Conservation (phyloP, 2,888 invertebrate genomes). For the Rhorus exstirpatorius region DNA sequence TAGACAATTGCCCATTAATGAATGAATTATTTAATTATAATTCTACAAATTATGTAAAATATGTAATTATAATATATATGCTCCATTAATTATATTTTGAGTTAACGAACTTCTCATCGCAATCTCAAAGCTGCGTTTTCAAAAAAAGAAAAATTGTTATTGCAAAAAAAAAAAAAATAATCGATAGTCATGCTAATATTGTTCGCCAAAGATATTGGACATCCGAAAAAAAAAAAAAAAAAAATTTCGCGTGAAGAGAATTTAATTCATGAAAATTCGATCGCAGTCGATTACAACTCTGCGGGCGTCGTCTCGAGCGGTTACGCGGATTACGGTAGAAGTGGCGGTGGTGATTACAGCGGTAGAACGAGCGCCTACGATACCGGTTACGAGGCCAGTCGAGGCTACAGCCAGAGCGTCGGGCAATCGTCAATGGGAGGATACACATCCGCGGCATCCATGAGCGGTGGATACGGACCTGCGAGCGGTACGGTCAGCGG, state of each 20-base stretch:
- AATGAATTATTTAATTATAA: no score
- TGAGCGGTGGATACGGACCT: conserved; percentile 84
- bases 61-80: no score
- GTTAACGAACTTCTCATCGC: no score
- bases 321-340: conserved; percentile 83
- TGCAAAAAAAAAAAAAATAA: not conserved
- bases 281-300: conserved; percentile 77
- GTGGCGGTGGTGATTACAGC: conserved; percentile 84
- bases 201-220: not conserved
- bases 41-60: no score
- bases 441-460: conserved; percentile 81
- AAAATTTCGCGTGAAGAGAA: not conserved
- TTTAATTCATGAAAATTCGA: conserved; percentile 7
- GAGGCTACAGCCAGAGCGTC: conserved; percentile 83
- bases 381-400: conserved; percentile 83
- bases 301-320: conserved; percentile 83
- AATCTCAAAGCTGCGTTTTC: no score
- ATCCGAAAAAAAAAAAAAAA: not conserved
- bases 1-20: no score
- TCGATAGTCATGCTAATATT: not conserved
- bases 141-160: not conserved
- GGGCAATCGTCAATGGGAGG: conserved; percentile 84
- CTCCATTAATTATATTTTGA: no score
- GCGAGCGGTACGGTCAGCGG: conserved; percentile 82
- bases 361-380: conserved; percentile 83